Evolutionary conservation across 2,797 vertebrate species (phyloP).

Genomic region (Acipenser transmontanus): DNA sequence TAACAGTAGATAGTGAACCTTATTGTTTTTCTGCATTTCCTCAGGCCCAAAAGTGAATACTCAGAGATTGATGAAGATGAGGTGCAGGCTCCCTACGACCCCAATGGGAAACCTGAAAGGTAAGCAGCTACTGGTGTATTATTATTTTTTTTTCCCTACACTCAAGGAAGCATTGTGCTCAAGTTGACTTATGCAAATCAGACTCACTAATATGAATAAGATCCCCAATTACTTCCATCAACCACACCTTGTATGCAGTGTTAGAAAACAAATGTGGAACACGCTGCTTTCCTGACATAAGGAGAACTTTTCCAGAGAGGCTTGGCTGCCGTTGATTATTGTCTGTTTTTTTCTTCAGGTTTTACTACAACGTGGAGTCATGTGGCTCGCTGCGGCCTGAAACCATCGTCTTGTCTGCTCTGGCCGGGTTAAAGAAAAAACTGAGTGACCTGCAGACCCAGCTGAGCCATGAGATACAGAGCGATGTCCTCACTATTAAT

Average conservation of each 20-base stretch:
- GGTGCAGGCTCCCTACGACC: slow-evolving; percentile 85
- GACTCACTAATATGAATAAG: no score
- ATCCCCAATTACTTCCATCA: no score
- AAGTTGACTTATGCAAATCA: no score
- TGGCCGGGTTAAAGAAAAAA: slow-evolving; percentile 93
- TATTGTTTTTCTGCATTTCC: slow-evolving; percentile 4
- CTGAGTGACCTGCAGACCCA: slow-evolving; percentile 94
- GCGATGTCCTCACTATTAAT: slow-evolving; percentile 94
- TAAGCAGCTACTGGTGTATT: slow-evolving; percentile 40
- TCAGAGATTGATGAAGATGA: slow-evolving; percentile 95
- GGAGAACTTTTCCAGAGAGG: neutral
- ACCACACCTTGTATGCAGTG: no score
- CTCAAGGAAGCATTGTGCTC: no score
- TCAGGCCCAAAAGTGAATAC: slow-evolving; percentile 96
- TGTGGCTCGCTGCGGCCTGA: slow-evolving; percentile 91
- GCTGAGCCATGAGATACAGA: slow-evolving; percentile 95
- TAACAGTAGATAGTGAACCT: neutral
- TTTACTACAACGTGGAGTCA: slow-evolving; percentile 94
- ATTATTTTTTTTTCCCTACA: no score
- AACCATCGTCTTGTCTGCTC: slow-evolving; percentile 88
- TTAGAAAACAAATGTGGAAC: no score
- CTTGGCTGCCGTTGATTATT: slow-evolving; percentile 45
- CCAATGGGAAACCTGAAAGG: slow-evolving; percentile 93
- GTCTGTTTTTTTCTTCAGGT: slow-evolving; percentile 68
- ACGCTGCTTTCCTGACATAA: no score